Conservation (phyloP, 2,113 vertebrate species). For the Agelaius tricolor region DNA sequence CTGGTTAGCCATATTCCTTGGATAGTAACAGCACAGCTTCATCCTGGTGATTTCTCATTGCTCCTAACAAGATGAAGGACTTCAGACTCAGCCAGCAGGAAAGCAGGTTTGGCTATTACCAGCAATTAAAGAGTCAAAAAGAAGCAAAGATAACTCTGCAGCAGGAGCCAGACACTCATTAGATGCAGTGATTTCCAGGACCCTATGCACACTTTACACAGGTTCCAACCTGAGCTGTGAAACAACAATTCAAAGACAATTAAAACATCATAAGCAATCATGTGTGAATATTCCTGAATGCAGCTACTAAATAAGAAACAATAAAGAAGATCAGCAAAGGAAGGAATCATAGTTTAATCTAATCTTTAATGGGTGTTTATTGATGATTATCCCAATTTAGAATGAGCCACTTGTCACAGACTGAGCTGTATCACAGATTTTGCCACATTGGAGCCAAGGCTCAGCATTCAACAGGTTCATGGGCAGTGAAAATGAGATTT, state of each 20-base stretch:
- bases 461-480: not conserved
- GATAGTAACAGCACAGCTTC: constrained; percentile 2
- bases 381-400: not conserved
- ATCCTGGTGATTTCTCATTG: not conserved
- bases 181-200: not conserved
- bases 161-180: not conserved
- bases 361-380: constrained; percentile 1
- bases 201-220: not conserved
- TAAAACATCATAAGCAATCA: constrained; percentile 44
- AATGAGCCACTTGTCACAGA: not conserved
- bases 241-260: constrained; percentile 45
- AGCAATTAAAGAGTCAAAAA: not conserved
- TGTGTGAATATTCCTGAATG: constrained; percentile 41
- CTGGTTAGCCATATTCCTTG: not conserved
- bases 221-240: constrained; percentile 24
- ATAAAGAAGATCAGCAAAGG: not conserved
- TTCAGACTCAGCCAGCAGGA: not conserved
- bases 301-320: constrained; percentile 11
- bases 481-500: not conserved
- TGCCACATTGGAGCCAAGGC: not conserved
- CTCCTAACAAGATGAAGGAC: not conserved
- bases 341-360: constrained; percentile 23
- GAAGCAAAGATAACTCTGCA: not conserved
- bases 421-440: not conserved
- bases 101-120: not conserved